phyloP scores from a whole-genome alignment of 2,797 vertebrate genomes.

The Staurois parvus region DNA sequence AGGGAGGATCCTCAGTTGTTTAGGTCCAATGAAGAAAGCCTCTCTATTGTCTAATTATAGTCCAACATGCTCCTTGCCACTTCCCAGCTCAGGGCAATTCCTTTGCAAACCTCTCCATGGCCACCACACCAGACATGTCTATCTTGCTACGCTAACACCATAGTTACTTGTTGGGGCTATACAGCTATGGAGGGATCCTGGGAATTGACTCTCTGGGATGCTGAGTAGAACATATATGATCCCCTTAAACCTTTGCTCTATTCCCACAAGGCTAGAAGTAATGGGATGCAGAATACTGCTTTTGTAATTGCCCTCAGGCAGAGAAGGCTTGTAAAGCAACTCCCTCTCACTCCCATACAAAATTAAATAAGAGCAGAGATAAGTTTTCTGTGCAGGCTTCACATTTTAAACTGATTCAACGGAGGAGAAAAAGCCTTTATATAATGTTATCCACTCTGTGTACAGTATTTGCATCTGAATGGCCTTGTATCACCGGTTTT shows the following conservation, averaged over 20 bases:
- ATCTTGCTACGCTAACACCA: conserved; percentile 51
- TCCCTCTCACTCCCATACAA: neutral
- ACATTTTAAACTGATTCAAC: neutral
- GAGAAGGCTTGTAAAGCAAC: conserved; percentile 19
- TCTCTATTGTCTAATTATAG: conserved; percentile 71
- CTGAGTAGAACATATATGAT: conserved; percentile 15
- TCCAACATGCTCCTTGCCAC: conserved; percentile 68
- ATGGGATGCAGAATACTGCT: neutral
- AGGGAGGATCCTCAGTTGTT: conserved; percentile 62
- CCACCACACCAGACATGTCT: conserved; percentile 68
- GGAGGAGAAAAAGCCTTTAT: too few relatives aligned
- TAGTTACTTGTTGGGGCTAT: neutral
- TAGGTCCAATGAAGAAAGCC: conserved; percentile 60
- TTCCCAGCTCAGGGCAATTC: conserved; percentile 70
- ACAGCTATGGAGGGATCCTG: conserved; percentile 5
- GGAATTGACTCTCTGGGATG: conserved; percentile 37
- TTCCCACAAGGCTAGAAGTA: neutral
- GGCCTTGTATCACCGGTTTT: too few relatives aligned
- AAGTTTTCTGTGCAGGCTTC: neutral
- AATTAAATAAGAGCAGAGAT: neutral
- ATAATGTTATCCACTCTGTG: too few relatives aligned
- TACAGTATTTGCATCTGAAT: too few relatives aligned
- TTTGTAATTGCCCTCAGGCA: conserved; percentile 14
- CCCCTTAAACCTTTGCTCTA: conserved; percentile 26
- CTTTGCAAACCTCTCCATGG: conserved; percentile 71